Conservation (phyloP, 2,113 vertebrate genomes). For the Callipepla squamata region DNA sequence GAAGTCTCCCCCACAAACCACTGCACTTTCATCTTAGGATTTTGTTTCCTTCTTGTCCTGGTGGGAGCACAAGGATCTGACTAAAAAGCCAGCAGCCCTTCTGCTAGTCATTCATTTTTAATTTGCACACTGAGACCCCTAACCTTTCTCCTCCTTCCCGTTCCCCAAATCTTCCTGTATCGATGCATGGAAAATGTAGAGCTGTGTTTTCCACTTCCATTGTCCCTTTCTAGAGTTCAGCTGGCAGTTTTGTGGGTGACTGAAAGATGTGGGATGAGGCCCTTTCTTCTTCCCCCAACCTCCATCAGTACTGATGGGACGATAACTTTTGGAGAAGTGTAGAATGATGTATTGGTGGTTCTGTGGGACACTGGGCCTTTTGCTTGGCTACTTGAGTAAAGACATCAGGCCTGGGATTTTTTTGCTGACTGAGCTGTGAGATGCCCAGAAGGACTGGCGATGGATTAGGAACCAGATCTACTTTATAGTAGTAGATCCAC, state of each 20-base stretch:
- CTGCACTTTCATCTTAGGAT: fast-evolving
- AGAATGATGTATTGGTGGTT: not conserved
- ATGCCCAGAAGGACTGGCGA: not conserved
- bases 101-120: not conserved
- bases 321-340: not conserved
- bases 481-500: not conserved
- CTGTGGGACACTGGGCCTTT: not conserved
- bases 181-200: not conserved
- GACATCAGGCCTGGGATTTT: not conserved
- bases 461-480: not conserved
- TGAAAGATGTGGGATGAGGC: not conserved
- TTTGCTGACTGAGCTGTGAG: not conserved
- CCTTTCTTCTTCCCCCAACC: not conserved
- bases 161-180: not conserved
- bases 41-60: not conserved
- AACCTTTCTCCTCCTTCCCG: not conserved
- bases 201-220: not conserved
- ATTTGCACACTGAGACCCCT: not conserved
- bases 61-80: not conserved
- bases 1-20: not conserved
- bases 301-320: not conserved
- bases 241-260: not conserved
- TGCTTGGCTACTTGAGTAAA: not conserved
- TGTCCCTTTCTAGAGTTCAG: not conserved
- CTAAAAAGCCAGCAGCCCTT: not conserved